Evolutionary conservation across 2,888 invertebrate genomes (phyloP), one percentile per base, ranked within the genome.

Genomic region (Eupithecia tripunctaria): DNA sequence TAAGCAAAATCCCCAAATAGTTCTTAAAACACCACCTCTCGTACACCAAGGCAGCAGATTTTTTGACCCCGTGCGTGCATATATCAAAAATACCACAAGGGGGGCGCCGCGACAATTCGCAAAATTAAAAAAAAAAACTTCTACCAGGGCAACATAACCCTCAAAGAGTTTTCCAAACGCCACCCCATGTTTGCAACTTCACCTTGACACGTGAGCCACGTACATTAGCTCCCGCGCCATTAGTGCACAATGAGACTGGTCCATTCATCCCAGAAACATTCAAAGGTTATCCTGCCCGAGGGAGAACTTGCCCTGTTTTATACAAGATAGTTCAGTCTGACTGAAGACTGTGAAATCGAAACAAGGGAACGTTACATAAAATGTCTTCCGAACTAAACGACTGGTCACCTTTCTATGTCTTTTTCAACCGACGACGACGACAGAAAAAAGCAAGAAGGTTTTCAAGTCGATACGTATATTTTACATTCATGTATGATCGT

Each of bases 261-360:
- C 69, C 70, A 72, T 75, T 75, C 75, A 75, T 75, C 70, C 65
- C 75, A 27, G 67, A 74, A 72, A 75, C 72, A 81, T 86, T 82
- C 82, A 82, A 75, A 76, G 77, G 78, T 78, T 81, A 56, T 56
- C 56, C 56, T 56, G 56, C 56, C 56, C 25, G 56, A 25, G 56
- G 56, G 56, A 25, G 21, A 56, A 25, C 56, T 56, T 56, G 56
- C 25, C 21, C 21, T 51, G 21, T 12, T 25, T 15, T 29, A 56
- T 8, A 36, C 56, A 62, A n/a, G 71, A 38, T 74, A 18, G 71
- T 32, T 66, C 32, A 73, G 27, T 64, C 56, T 14, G 25, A 25
- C 8, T 21, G 21, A 51, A 51, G 21, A 51, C 47, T 51, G 15
- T 47, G 47, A n/a, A 21, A 51, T 51, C 10, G 21, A 51, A 51